Evolutionary conservation across 2,113 vertebrate species (phyloP), one percentile per base, ranked within the genome.

Genomic region (Pantherophis guttatus): DNA sequence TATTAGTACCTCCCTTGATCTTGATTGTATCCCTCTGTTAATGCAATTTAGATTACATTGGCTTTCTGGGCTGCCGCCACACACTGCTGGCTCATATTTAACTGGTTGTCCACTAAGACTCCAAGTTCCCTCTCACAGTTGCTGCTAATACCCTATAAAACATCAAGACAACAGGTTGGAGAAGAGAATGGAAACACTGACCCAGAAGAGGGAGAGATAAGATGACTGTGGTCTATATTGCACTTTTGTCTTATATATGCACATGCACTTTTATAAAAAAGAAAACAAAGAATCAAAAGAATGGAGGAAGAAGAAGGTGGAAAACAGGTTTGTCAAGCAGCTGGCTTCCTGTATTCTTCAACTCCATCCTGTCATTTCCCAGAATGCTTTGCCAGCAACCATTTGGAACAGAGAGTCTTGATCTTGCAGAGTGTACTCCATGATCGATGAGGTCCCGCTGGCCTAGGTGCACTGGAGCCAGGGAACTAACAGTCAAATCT

Each of bases 201-300:
- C 53, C 93, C 94, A 93, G 26, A 89, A 91, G 93, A 12, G 94
- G 55, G 29, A 17, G 29, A 33, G 86, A 19, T 12, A 26, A 62
- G n/a, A 87, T 65, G 92, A 90, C 94, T 93, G 95, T 39, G 0
- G 62, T 96, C 96, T 96, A 96, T 97, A 97, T 97, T 97, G 97
- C 97, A 97, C 97, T 97, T 97, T 93, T 95, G 93, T 93, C 96
- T 91, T 29, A 24, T 39, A 92, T 53, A 93, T 95, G 97, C 96
- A 96, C 95, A 96, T 94, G 87, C 26, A 88, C 94, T 95, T 96
- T 92, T 88, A 93, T 95, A 89, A 97, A 97, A 97, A 97, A 96
- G 96, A n/a, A 7, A 19, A 8, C 3, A 33, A 97, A 94, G 94
- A 96, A 97, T 96, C 96, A 96, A 96, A 93, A 95, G 95, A 90